phyloP scores from a whole-genome alignment of 2,797 vertebrate genomes.

The Rhinichthys osculus region DNA sequence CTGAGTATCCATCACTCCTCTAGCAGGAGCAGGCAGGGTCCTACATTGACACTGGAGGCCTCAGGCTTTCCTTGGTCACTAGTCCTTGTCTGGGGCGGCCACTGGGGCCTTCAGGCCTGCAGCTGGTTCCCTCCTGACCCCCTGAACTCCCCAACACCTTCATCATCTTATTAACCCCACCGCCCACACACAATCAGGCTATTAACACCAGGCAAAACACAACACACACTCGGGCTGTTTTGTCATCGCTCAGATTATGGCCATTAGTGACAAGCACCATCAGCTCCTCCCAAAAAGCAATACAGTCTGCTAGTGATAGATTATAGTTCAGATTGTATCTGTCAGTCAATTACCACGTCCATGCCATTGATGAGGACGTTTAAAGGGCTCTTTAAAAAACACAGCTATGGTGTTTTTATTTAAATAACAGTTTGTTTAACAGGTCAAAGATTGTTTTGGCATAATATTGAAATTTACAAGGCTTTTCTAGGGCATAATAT shows the following conservation, averaged over 20 bases:
- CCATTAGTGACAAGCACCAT: constrained; percentile 48
- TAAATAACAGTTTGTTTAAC: constrained; percentile 59
- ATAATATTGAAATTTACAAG: neutral
- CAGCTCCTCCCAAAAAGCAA: constrained; percentile 50
- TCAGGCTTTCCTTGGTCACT: constrained; percentile 50
- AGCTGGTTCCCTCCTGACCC: constrained; percentile 73
- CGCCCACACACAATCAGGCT: constrained; percentile 59
- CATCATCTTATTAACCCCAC: constrained; percentile 80
- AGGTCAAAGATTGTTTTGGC: constrained; percentile 26
- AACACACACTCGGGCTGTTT: constrained; percentile 51
- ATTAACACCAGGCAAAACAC: constrained; percentile 58
- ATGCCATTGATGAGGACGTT: neutral
- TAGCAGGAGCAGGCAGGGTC: constrained; percentile 59
- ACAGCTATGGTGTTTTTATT: constrained; percentile 1
- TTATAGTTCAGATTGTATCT: constrained; percentile 57
- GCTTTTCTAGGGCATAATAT: neutral
- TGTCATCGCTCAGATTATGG: constrained; percentile 44
- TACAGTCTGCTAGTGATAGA: constrained; percentile 47
- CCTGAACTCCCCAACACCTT: constrained; percentile 76
- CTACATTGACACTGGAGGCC: constrained; percentile 50
- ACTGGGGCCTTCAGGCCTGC: constrained; percentile 69
- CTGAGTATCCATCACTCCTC: constrained; percentile 81
- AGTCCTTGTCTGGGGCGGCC: constrained; percentile 71
- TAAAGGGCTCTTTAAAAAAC: neutral
- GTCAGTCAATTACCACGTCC: constrained; percentile 42